Evolutionary conservation across 2,888 invertebrate genomes (phyloP).

Genomic region (Plemyria rubiginata): DNA sequence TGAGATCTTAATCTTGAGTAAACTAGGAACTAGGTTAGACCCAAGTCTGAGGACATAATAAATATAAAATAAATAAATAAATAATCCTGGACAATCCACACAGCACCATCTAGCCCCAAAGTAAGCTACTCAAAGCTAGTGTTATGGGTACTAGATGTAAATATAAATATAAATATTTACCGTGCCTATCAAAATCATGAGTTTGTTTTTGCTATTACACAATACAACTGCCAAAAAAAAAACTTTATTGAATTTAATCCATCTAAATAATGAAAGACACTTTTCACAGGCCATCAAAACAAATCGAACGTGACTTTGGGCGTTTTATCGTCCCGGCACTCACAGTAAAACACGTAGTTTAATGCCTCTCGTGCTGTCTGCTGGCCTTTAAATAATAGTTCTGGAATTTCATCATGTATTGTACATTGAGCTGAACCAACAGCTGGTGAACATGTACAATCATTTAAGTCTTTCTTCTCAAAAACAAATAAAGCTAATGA

Average conservation of each 20-base stretch:
- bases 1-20: no score
- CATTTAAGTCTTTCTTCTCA: not conserved
- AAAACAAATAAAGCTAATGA: not conserved
- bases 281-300: conserved; percentile 47
- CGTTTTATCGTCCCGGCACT: conserved; percentile 41
- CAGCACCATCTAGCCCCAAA: no score
- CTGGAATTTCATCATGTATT: conserved; percentile 18
- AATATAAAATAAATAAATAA: no score
- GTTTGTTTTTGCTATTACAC: not conserved
- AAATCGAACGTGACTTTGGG: conserved; percentile 45
- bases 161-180: no score
- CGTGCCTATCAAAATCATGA: no score
- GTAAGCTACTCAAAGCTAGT: no score
- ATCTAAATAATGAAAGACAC: conserved; percentile 31
- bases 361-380: conserved; percentile 25
- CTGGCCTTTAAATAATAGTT: conserved; percentile 24
- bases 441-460: not conserved
- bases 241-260: conserved; percentile 14
- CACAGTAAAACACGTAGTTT: conserved; percentile 43
- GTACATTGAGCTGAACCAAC: not conserved
- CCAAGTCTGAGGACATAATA: no score
- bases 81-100: no score
- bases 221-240: not conserved
- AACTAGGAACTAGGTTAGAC: no score
- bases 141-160: no score